Evolutionary conservation across 2,797 vertebrate genomes (phyloP), one percentile per base, ranked within the genome.

Genomic region (Hemibagrus guttatus): DNA sequence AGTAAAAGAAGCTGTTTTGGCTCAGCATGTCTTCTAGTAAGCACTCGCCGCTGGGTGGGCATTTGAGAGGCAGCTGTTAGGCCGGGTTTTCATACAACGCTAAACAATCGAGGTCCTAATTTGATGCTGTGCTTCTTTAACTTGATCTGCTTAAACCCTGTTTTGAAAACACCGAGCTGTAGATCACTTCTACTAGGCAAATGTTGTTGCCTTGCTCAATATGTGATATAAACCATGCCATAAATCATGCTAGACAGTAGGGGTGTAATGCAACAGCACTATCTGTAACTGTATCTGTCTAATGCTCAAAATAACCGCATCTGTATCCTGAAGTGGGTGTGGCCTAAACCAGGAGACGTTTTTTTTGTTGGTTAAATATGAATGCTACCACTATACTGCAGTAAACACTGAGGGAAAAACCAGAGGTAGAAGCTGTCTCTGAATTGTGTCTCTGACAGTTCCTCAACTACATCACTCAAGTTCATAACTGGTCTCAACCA

Each of bases 121-220:
- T 79, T 78, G 49, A 85, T 56, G 52, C 71, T 85, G 78, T 81
- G 83, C 54, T 87, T 87, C 85, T 84, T 59, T 56, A 81, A 85
- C 80, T 75, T 88, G 83, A 87, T 89, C 88, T 88, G 6, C 76
- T 86, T 90, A 89, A 89, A 87, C 46, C 90, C 85, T 90, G 87
- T 89, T 87, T 85, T 89, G 90, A 89, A 87, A 88, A 87, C 87
- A 87, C 4, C 14, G 59, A 69, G 56, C 81, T 79, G 75, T 58
- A 84, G 78, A 26, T 61, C 63, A 49, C 87, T 87, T 86, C 6
- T 59, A 11, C 87, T 64, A 82, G 81, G 80, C 84, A 89, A 82
- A 85, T 87, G 85, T 88, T 88, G 68, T 8, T 76, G n/a, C 56
- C 13, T 84, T 79, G 7, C 42, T 83, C 7, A 88, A 87, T 83